Conservation (phyloP, 2,113 vertebrate genomes). For the Amblyopsis rosae region DNA sequence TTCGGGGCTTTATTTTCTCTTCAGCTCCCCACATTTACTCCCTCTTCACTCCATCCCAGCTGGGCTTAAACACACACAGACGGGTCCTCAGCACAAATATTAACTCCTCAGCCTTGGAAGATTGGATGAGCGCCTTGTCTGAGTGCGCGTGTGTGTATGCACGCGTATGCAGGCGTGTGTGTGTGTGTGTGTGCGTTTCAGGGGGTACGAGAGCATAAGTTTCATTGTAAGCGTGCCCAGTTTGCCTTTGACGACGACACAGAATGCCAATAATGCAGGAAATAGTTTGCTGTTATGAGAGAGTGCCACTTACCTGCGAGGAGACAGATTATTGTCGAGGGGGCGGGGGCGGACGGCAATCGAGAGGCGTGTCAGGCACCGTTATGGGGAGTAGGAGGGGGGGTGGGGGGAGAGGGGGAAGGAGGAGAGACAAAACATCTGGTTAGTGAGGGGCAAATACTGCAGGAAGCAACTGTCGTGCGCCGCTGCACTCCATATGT, state of each 20-base stretch:
- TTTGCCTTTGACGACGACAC: background rate
- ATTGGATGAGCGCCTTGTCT: conserved; percentile 47
- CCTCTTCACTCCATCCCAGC: conserved; percentile 59
- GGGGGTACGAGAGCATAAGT: conserved; percentile 53
- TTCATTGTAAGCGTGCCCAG: background rate
- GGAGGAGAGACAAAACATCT: conserved; percentile 14
- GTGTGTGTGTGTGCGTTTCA: conserved; percentile 53
- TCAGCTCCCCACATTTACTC: conserved; percentile 32
- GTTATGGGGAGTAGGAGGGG: conserved; percentile 18
- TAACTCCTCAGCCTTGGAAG: conserved; percentile 57
- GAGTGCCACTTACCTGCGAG: conserved; percentile 61
- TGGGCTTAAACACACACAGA: conserved; percentile 74
- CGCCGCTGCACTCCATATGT: conserved; percentile 28
- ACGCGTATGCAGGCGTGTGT: background rate
- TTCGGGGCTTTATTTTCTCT: conserved; percentile 56
- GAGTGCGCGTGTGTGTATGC: conserved; percentile 25
- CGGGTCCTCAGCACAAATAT: conserved; percentile 69
- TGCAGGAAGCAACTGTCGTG: conserved; percentile 11
- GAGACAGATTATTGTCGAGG: background rate
- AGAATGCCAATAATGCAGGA: no score
- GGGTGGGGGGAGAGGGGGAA: no score
- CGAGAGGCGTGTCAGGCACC: conserved; percentile 13
- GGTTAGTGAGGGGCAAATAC: conserved; percentile 31
- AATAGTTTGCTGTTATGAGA: no score
- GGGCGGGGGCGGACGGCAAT: background rate